Evolutionary conservation across 2,888 invertebrate genomes (phyloP), one percentile per base, ranked within the genome.

Genomic region (Orthosia cruda): DNA sequence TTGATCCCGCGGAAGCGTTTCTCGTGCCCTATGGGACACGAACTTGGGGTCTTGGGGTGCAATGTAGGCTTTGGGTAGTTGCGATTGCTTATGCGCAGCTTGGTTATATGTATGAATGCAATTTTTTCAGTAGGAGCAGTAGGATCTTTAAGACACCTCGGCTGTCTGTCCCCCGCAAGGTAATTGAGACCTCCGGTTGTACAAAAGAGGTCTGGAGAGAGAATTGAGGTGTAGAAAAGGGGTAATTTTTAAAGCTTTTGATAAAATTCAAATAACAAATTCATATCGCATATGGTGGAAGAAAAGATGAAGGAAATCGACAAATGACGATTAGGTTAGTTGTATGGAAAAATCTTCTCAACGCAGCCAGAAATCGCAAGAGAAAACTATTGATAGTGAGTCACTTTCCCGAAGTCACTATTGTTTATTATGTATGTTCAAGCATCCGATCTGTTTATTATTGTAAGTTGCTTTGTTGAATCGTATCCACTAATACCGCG

Each of bases 401-500:
- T 82, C 77, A 82, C 55, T 68, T 68, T 68, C 65, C 57, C 61
- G 72, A 81, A 77, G 81, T 81, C 83, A 67, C 74, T 81, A 57
- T 67, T 78, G 74, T 83, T 79, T 83, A 70, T 74, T 58, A 63
- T 68, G 64, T 65, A 57, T 57, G 57, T 72, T 71, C 64, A 69
- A 71, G 68, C 58, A 62, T 80, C 45, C 67, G 63, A 80, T 70
- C 54, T 76, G 82, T 80, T 82, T 76, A 80, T 80, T 83, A 76
- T 80, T 71, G 69, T 57, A 72, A 45, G 65, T 77, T 68, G 64
- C 82, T 68, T 70, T 71, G 71, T 80, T 82, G 71, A 76, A 59
- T 83, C 71, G 76, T 64, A 75, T 75, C 75, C 83, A 81, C 59
- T 75, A 75, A 80, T 75, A 80, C 80, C 57, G 55, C 71, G 80